Base-by-base conservation (phyloP, 2,888 invertebrate genomes). In the Bellardia pandia region DNA sequence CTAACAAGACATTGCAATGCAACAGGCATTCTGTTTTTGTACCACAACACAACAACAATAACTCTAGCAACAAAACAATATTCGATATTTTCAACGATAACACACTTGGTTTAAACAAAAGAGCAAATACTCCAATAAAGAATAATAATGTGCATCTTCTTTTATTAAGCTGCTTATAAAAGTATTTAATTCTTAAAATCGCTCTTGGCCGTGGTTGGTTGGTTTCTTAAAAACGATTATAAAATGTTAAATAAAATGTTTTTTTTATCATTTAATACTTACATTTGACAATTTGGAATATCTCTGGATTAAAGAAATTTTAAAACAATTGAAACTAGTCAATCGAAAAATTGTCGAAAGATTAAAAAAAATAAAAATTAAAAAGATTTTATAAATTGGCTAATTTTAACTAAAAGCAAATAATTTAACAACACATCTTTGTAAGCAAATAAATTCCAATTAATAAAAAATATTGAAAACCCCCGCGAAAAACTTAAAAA, bases 1-100 rank as follows among this genome's bases (percentile, higher is more conserved):
- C 88, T 86, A 80, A 89, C 89, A 89, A 89, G 89, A 85, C 88
- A 83, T 80, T 37, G 83, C 79, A 88, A 88, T 86, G 83, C 88
- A 60, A 71, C 72, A 72, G 62, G 51, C 81, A 81, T 81, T 72
- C 71, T 81, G 62, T 75, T 60, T 81, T 82, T 75, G 68, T 76
- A 60, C 71, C 76, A 58, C 69, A 81, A 42, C 56, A 83, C 45
- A 66, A 66, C 45, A 40, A 16, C 56, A 23, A 69, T 6, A 37
- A 37, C 37, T 5, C 37, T 37, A 56, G 60, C 62, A 85, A 51
- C 74, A 40, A 64, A 37, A 82, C 13, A 66, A 74, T 56, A 62
- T 76, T 78, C 68, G 71, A 62, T 76, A 33, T 53, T 60, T 53
- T 42, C 0, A 69, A 48, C 66, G 68, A 74, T 53, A 74, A 51